These are phyloP conservation scores for Drosophila meridiana DNA, from an alignment of 2,888 invertebrate species.

Conservation along the genomic window DNA sequence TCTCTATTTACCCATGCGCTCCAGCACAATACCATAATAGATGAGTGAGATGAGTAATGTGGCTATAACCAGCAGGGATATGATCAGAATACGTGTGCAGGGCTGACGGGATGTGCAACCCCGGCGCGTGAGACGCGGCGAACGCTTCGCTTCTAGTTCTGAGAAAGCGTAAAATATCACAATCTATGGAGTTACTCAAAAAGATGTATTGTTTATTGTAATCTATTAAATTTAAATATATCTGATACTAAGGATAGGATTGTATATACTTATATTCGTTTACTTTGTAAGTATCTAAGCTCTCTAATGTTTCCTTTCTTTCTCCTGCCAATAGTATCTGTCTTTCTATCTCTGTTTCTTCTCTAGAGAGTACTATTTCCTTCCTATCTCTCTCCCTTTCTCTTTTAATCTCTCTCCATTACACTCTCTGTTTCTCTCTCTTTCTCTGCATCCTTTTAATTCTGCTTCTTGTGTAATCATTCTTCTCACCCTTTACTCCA, in stretches of 20 bases:
- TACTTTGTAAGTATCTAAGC: too few relatives aligned
- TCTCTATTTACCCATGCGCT: slow-evolving; percentile 69
- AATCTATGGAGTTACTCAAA: neutral
- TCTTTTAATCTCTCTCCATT: too few relatives aligned
- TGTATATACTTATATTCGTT: too few relatives aligned
- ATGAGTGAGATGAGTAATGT: slow-evolving; percentile 71
- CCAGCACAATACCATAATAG: slow-evolving; percentile 77
- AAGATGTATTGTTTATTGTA: neutral
- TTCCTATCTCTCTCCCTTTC: neutral
- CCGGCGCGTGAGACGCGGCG: slow-evolving; percentile 53
- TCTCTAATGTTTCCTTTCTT: too few relatives aligned
- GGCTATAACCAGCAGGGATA: slow-evolving; percentile 66
- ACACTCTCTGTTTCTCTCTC: too few relatives aligned
- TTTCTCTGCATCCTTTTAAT: too few relatives aligned
- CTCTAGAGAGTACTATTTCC: too few relatives aligned
- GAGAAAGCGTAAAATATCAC: slow-evolving; percentile 4
- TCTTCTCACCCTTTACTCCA: neutral
- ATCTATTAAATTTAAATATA: neutral
- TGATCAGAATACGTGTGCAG: slow-evolving; percentile 59
- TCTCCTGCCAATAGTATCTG: too few relatives aligned
- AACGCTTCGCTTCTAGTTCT: slow-evolving; percentile 67
- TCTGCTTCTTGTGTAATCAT: too few relatives aligned
- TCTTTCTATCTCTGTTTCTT: too few relatives aligned
- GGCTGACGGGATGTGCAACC: slow-evolving; percentile 45
- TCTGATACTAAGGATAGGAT: neutral